phyloP scores from a whole-genome alignment of 2,797 vertebrate species.

The Hemibagrus guttatus region DNA sequence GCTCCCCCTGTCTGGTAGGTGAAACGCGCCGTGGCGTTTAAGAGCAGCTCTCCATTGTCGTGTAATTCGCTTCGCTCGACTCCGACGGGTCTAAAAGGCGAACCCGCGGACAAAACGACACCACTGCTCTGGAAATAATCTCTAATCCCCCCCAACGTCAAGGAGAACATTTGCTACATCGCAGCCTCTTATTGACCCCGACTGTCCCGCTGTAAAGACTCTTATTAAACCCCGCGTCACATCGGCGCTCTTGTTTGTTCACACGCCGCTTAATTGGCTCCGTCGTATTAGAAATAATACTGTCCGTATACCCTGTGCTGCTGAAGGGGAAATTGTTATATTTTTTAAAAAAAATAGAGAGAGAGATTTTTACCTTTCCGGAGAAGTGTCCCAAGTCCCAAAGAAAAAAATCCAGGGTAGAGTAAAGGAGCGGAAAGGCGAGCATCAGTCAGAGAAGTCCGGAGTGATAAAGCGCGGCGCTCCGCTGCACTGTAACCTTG shows the following conservation, averaged over 20 bases:
- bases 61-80: constrained; percentile 92
- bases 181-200: constrained; percentile 90
- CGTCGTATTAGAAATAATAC: constrained; percentile 66
- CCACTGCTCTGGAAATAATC: constrained; percentile 78
- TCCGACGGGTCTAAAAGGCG: constrained; percentile 85
- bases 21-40: constrained; percentile 94
- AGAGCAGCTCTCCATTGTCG: constrained; percentile 91
- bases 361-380: constrained; percentile 83
- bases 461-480: constrained; percentile 95
- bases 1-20: constrained; percentile 93
- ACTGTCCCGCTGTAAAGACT: constrained; percentile 83
- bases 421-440: constrained; percentile 82
- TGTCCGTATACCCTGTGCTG: constrained; percentile 25
- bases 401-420: constrained; percentile 83
- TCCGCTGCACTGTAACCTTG: constrained; percentile 99
- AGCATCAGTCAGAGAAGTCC: constrained; percentile 95
- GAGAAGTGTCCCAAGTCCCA: constrained; percentile 84
- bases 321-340: neutral
- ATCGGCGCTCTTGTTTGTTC: constrained; percentile 74
- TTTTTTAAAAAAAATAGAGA: neutral
- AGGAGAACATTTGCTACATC: constrained; percentile 75
- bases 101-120: constrained; percentile 81
- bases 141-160: constrained; percentile 73
- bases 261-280: constrained; percentile 77
- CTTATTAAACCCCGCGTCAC: constrained; percentile 77